phyloP scores from a whole-genome alignment of 2,888 invertebrate genomes.

The Philopedon plagiatum region DNA sequence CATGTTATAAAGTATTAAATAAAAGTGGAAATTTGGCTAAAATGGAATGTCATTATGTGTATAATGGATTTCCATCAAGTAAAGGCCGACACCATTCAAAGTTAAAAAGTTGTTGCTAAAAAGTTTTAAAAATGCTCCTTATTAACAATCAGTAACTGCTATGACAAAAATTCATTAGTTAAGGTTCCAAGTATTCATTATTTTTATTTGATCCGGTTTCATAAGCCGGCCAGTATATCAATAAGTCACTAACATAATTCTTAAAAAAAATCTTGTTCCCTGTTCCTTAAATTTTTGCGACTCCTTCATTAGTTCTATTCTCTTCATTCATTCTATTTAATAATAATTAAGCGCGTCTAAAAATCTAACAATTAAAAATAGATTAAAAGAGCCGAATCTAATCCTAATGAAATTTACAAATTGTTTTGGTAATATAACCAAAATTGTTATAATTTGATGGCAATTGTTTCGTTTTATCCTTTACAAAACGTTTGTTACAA shows the following conservation, averaged over 20 bases:
- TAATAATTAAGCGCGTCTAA: slow-evolving; percentile 10
- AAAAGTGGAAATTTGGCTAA: too few relatives aligned
- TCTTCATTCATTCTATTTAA: neutral
- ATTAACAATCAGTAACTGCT: too few relatives aligned
- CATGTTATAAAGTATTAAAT: too few relatives aligned
- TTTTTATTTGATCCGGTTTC: too few relatives aligned
- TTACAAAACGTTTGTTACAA: slow-evolving; percentile 10
- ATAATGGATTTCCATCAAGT: too few relatives aligned
- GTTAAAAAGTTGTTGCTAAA: too few relatives aligned
- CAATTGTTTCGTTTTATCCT: slow-evolving; percentile 5
- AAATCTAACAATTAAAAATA: slow-evolving; percentile 8
- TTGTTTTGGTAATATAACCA: neutral
- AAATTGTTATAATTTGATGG: slow-evolving; percentile 3
- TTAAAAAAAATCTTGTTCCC: neutral
- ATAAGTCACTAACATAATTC: neutral
- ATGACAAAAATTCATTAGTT: too few relatives aligned
- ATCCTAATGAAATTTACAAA: slow-evolving; percentile 1
- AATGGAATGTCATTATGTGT: too few relatives aligned
- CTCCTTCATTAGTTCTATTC: neutral
- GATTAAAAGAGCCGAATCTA: slow-evolving; percentile 10
- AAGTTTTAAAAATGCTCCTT: too few relatives aligned
- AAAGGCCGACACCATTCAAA: too few relatives aligned
- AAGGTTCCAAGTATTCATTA: too few relatives aligned
- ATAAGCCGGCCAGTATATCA: too few relatives aligned
- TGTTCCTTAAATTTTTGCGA: neutral